Evolutionary conservation across 2,888 invertebrate species (phyloP).

Genomic region (Agapostemon virescens): DNA sequence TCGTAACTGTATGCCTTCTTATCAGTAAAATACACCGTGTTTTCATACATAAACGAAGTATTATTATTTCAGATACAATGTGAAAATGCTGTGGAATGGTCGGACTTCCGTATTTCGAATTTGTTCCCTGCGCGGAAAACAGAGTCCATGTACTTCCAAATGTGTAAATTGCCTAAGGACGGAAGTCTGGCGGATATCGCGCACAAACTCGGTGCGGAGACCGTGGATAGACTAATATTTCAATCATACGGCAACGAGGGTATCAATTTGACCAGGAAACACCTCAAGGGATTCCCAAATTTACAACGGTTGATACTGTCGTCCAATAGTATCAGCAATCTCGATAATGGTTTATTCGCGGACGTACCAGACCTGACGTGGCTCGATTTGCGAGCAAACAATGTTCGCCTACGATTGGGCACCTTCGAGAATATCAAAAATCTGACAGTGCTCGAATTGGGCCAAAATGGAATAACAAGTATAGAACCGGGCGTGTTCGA

Average conservation of each 20-base stretch:
- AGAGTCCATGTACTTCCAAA: conserved; percentile 55
- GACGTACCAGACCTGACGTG: conserved; percentile 84
- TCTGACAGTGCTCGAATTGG: conserved; percentile 85
- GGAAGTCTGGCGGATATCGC: conserved; percentile 62
- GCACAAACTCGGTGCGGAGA: conserved; percentile 56
- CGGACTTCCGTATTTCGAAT: conserved; percentile 58
- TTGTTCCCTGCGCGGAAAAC: conserved; percentile 3
- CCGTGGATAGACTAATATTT: conserved; percentile 61
- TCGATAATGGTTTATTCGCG: conserved; percentile 84
- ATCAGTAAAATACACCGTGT: too few relatives aligned
- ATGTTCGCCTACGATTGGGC: conserved; percentile 59
- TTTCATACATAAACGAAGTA: not conserved
- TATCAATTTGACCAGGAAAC: conserved; percentile 81
- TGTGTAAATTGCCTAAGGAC: conserved; percentile 65
- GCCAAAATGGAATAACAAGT: conserved; percentile 85
- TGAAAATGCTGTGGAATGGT: conserved; percentile 61
- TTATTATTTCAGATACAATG: conserved; percentile 58
- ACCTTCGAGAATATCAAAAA: conserved; percentile 70
- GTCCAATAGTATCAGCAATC: conserved; percentile 83
- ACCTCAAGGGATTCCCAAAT: conserved; percentile 83
- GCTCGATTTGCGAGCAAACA: conserved; percentile 85
- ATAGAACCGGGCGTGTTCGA: conserved; percentile 85
- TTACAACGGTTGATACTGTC: conserved; percentile 83
- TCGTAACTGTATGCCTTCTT: too few relatives aligned
- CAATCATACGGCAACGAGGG: conserved; percentile 52